Evolutionary conservation across 2,888 invertebrate species (phyloP).

Genomic region (Synanthedon vespiformis): DNA sequence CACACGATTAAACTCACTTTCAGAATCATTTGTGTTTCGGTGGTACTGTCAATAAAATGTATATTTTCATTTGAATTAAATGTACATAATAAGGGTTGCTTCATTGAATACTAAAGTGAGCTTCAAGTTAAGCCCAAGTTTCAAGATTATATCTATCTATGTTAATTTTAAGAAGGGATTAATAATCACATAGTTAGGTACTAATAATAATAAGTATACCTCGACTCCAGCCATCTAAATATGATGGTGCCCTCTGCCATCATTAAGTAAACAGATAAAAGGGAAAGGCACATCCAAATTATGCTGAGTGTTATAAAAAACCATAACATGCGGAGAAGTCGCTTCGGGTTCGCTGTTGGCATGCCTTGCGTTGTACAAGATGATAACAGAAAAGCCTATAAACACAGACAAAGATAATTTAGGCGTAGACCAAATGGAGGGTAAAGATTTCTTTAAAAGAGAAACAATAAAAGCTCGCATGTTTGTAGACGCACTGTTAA

Average conservation of each 20-base stretch:
- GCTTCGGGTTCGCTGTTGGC: conserved; percentile 73
- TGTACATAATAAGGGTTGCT: too few relatives aligned
- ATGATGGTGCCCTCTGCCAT: conserved; percentile 72
- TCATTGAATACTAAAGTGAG: too few relatives aligned
- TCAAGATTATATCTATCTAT: too few relatives aligned
- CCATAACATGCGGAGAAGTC: conserved; percentile 79
- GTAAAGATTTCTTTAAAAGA: neutral
- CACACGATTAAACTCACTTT: conserved; percentile 75
- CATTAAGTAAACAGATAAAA: conserved; percentile 75
- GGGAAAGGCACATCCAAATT: conserved; percentile 77
- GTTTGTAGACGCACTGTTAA: too few relatives aligned
- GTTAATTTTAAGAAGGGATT: too few relatives aligned
- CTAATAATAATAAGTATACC: conserved; percentile 36
- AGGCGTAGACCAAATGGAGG: neutral
- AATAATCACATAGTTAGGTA: neutral
- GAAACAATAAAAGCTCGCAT: too few relatives aligned
- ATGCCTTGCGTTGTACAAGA: conserved; percentile 76
- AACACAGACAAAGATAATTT: conserved; percentile 2
- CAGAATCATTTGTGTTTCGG: conserved; percentile 51
- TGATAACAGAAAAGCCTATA: conserved; percentile 79
- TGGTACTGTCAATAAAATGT: conserved; percentile 48
- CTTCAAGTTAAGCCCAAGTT: too few relatives aligned
- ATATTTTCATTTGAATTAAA: neutral
- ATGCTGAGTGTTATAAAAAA: conserved; percentile 77
- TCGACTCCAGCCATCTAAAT: conserved; percentile 74